Conservation (phyloP, 2,113 vertebrate genomes). For the Scatophagus argus region DNA sequence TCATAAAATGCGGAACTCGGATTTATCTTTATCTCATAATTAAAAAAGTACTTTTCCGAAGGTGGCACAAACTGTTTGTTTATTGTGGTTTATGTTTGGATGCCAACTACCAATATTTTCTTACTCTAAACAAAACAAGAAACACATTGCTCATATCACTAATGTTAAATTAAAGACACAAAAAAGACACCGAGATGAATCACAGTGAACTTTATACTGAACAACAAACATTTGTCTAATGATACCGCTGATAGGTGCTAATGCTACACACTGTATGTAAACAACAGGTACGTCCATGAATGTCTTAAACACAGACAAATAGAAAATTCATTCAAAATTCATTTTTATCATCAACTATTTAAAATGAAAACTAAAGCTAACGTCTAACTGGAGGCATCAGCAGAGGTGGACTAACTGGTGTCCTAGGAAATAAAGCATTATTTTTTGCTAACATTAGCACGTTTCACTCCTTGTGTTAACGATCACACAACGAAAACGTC, state of each 20-base stretch:
- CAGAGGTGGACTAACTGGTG: background rate
- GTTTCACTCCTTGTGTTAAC: too few relatives aligned
- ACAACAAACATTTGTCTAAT: background rate
- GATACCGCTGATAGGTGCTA: background rate
- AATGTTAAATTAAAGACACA: background rate
- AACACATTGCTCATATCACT: background rate
- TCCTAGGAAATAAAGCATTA: too few relatives aligned
- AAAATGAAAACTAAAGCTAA: background rate
- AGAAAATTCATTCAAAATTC: too few relatives aligned
- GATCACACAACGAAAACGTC: too few relatives aligned
- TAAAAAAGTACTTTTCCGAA: too few relatives aligned
- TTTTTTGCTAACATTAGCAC: background rate
- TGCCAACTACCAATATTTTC: background rate
- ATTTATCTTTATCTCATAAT: too few relatives aligned
- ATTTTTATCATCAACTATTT: background rate
- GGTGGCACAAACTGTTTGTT: background rate
- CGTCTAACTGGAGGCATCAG: background rate
- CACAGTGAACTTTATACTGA: slow-evolving; percentile 1
- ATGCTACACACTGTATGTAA: background rate
- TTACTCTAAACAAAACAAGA: background rate
- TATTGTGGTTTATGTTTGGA: too few relatives aligned
- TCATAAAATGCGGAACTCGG: too few relatives aligned
- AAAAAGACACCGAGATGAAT: background rate
- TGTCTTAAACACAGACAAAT: background rate
- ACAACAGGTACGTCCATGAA: background rate